Evolutionary conservation across 2,888 invertebrate genomes (phyloP).

Genomic region (Cephonodes hylas): DNA sequence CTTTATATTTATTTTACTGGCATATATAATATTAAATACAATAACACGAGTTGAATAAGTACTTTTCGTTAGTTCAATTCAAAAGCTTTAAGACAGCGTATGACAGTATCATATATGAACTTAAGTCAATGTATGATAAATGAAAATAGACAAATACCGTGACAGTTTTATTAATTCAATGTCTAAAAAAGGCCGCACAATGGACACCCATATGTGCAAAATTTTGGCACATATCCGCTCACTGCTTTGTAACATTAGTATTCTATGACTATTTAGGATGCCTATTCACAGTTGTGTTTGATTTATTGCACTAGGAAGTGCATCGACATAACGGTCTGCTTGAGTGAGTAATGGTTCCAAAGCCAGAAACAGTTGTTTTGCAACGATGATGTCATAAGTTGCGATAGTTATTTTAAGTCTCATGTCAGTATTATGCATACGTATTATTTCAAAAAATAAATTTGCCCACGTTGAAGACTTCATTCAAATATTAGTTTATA

Average conservation of each 20-base stretch:
- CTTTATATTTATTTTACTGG: background rate
- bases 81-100: too few relatives aligned
- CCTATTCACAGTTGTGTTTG: slow-evolving; percentile 20
- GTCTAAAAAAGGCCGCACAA: slow-evolving; percentile 18
- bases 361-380: background rate
- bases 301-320: slow-evolving; percentile 22
- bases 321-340: slow-evolving; percentile 2
- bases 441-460: background rate
- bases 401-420: background rate
- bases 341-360: background rate
- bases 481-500: background rate
- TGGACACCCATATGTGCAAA: slow-evolving; percentile 10
- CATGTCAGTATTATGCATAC: background rate
- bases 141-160: background rate
- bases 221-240: slow-evolving; percentile 12
- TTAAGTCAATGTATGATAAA: background rate
- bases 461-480: background rate
- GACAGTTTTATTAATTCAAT: background rate
- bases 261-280: slow-evolving; percentile 9
- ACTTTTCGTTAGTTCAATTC: too few relatives aligned
- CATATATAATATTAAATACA: background rate
- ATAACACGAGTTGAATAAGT: too few relatives aligned
- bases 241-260: slow-evolving; percentile 4
- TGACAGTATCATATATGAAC: background rate
- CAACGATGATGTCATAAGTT: background rate